Base-by-base conservation (phyloP, 2,888 invertebrate species). In the Acheta domesticus region DNA sequence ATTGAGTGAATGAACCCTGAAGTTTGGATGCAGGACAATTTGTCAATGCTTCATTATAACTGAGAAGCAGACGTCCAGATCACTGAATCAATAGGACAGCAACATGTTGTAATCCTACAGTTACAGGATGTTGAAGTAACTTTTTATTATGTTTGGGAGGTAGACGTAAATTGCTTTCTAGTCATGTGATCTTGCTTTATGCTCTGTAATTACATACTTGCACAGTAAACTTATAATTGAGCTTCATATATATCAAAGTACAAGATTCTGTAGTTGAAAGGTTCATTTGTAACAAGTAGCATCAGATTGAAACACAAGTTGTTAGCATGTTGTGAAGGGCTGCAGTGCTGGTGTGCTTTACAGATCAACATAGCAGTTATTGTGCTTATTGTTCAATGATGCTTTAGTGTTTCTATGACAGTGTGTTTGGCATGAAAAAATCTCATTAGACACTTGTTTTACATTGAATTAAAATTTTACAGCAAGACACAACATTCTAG, bases 291-390 rank as follows among this genome's bases (percentile, higher is more conserved):
- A 79, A 79, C 74, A 49, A 80, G 80, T 80, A 80, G 80, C n/a
- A 62, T 79, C 62, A 80, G 75, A 75, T 74, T 77, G 76, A 75
- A 83, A 83, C 83, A 84, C 83, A 84, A 82, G 87, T 87, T 88
- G 88, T 87, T 87, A 87, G 88, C 88, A 88, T 88, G 88, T 88
- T 88, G 88, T 88, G 87, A 82, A 82, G 87, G 86, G 85, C 85
- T 85, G 82, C 79, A 78, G 77, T 82, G 81, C 82, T 82, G 80
- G 80, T 82, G 79, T 82, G 82, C 82, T 82, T 80, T 76, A 80
- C 79, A 77, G 77, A 77, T 75, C 74, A 79, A 79, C 77, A 48
- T 77, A 79, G 80, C 62, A 62, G 62, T 62, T 62, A 62, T 62
- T 62, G 50, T 80, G 78, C 80, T 80, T 80, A 74, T 49, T 78